A percentile compares a stretch with the other conserved stretches of the same genome.
Conservation (phyloP, 2,888 invertebrate species). For the Chrysolina americana region DNA sequence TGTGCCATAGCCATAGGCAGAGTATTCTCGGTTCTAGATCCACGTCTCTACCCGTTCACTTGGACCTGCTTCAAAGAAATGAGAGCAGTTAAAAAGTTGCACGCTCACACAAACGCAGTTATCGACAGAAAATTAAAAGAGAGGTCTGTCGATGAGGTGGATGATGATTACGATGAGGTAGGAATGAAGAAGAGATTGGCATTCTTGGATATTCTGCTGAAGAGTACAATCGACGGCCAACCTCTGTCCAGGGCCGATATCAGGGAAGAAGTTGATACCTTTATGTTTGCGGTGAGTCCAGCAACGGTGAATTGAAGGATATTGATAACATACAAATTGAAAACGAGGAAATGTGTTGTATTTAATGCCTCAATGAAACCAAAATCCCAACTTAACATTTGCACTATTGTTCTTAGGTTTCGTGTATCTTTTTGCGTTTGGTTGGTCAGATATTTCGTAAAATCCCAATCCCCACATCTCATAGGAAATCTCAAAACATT, state of each 20-base stretch:
- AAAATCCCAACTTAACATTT: no score
- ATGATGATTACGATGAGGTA: slow-evolving; percentile 44
- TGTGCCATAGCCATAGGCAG: slow-evolving; percentile 58
- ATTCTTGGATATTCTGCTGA: slow-evolving; percentile 78
- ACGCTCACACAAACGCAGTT: slow-evolving; percentile 38
- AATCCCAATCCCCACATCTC: no score
- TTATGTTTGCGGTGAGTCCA: slow-evolving; percentile 78
- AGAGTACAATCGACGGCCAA: slow-evolving; percentile 74
- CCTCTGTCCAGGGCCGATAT: slow-evolving; percentile 74
- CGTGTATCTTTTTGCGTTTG: no score
- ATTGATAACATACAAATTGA: no score
- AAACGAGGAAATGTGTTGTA: no score
- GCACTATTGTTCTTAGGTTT: no score
- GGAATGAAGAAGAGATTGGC: slow-evolving; percentile 76
- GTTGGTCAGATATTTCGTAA: no score
- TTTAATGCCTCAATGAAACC: no score
- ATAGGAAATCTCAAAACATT: no score
- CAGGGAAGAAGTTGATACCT: slow-evolving; percentile 80
- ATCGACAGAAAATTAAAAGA: slow-evolving; percentile 59
- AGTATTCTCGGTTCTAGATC: slow-evolving; percentile 67
- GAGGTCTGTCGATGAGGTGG: neutral
- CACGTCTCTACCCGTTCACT: slow-evolving; percentile 72
- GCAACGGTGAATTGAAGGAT: neutral
- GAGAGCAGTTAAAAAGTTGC: slow-evolving; percentile 54
- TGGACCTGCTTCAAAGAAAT: slow-evolving; percentile 72